phyloP scores from a whole-genome alignment of 1,140 invertebrate genomes.

The Temnothorax curvispinosus region DNA sequence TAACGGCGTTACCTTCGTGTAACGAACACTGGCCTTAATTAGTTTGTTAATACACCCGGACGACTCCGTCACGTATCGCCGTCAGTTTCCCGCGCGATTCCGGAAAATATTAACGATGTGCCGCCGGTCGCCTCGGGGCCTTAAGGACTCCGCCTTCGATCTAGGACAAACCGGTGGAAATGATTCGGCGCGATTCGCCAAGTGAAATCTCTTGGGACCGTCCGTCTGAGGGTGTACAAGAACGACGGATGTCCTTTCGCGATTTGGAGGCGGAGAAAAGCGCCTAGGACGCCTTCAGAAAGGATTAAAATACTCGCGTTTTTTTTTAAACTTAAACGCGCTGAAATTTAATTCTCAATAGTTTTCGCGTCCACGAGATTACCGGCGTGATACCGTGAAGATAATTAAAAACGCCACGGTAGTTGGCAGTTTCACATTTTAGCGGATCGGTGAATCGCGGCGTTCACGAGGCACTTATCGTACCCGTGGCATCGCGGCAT shows the following conservation, averaged over 20 bases:
- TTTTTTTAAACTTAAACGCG: neutral
- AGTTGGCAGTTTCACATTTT: neutral
- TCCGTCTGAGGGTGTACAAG: neutral
- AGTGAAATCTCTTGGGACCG: neutral
- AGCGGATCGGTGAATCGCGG: neutral
- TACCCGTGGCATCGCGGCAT: neutral
- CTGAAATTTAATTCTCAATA: neutral
- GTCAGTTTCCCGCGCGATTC: neutral
- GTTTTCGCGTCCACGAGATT: neutral
- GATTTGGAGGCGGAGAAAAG: neutral
- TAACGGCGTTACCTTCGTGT: conserved; percentile 10
- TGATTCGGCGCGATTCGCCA: neutral
- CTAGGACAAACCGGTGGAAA: neutral
- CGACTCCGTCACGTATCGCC: neutral
- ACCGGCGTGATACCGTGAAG: neutral
- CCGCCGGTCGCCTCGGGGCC: neutral
- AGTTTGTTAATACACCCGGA: conserved; percentile 44
- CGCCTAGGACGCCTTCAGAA: neutral
- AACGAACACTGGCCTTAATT: conserved; percentile 55
- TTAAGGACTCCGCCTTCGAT: neutral
- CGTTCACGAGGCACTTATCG: neutral
- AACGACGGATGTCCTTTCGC: neutral
- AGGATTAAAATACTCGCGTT: neutral
- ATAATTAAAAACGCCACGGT: conserved; percentile 19
- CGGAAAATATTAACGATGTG: conserved; percentile 4